A percentile compares a stretch with the other conserved stretches of the same genome.
phyloP scores from a whole-genome alignment of 2,113 vertebrate species.

The Calonectris borealis region DNA sequence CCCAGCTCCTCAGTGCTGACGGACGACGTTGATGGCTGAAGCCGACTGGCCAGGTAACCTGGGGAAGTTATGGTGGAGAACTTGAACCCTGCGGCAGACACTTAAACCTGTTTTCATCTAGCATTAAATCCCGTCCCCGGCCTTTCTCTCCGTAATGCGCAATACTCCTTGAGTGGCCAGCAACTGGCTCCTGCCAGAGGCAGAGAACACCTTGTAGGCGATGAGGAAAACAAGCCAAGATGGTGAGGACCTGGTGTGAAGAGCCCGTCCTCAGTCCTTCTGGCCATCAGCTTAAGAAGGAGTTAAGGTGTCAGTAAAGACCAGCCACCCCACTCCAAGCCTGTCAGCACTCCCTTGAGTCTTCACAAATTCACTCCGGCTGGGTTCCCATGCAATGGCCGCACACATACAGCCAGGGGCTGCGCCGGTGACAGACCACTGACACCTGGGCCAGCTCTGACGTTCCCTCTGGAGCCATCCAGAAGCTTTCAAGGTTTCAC shows the following conservation, averaged over 20 bases:
- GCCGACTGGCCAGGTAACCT: neutral
- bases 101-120: too few relatives aligned
- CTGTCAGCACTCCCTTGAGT: neutral
- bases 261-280: neutral
- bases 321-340: neutral
- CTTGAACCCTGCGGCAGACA: neutral
- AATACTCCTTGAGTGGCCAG: neutral
- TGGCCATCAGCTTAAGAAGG: neutral
- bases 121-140: neutral
- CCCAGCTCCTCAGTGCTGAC: neutral
- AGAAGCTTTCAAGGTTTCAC: neutral
- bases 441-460: neutral
- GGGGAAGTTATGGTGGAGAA: neutral
- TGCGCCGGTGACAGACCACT: rapidly evolving
- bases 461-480: neutral
- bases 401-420: rapidly evolving
- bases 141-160: neutral
- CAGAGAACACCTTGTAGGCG: neutral
- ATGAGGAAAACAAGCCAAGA: neutral
- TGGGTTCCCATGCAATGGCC: neutral
- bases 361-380: neutral
- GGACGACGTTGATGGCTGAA: neutral
- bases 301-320: neutral
- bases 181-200: neutral
- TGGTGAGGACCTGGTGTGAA: neutral